Base-by-base conservation (phyloP, 2,113 vertebrate genomes). In the Diadophis punctatus region DNA sequence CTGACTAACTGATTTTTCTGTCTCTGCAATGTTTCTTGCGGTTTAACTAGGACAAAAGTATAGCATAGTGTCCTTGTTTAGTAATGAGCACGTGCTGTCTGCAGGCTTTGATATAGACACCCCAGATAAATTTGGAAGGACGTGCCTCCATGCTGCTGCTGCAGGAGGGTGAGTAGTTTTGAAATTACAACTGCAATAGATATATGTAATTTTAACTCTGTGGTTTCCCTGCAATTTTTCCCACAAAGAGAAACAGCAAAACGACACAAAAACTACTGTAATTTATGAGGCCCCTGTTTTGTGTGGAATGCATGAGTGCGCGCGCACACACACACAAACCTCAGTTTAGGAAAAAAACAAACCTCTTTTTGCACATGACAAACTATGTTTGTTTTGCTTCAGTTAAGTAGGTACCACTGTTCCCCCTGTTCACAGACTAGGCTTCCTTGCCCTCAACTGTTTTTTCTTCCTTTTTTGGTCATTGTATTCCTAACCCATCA, bases 101-200 rank as follows among this genome's bases (percentile, higher is more conserved):
- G 98, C 98, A 99, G 99, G 99, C 98, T 99, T 99, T 98, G 98
- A 98, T 96, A 99, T 99, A 96, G 98, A 99, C 98, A 99, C 99
- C 88, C 98, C 99, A 3, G 99, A 99, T 97, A 98, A 96, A 91
- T 98, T 99, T 93, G 99, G 99, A 95, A 98, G 99, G 97, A 99
- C 99, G 4, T 99, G 99, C 96, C 98, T 99, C 94, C 99, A 99
- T 4, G 99, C 99, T 8, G 99, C 99, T 1, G 99, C 99, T 27
- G 99, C 99, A 12, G 99, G 99, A 98, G 99, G 99, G 99, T 99
- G 96, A 98, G 99, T 98, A 93, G 49, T 89, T 90, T 91, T 60
- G 52, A 55, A 4, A 27, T 0, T 88, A 0, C 11, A 8, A 51
- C 87, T 89, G 88, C 53, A 74, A 20, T 11, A 86, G 84, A 11